Evolutionary conservation across 30 jellyfish, hydroid and myxozoan genomes (phyloP), one percentile per base, ranked within the genome.

Genomic region (Cassiopea xamachana): DNA sequence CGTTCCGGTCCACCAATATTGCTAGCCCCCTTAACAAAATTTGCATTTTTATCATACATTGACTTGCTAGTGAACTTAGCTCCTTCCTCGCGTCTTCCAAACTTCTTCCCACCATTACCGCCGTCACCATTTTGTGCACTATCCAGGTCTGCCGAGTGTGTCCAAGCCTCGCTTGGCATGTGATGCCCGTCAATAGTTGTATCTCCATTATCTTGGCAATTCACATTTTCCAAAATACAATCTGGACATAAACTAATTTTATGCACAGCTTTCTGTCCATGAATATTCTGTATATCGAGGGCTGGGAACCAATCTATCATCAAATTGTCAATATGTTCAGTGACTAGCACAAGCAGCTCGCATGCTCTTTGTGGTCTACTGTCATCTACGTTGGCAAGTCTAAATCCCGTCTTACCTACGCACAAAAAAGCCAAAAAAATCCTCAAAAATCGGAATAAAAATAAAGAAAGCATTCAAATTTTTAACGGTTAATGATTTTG

Each of bases 311-410:
- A 96, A 51, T 96, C 99, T 14, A 91, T 58, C 48, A 96, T 75
- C 79, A 96, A 81, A 81, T 85, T 92, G 77, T 96, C 99, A 59
- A 96, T 81, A 61, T 96, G 99, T 67, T 96, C 99, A 51, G 88
- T 93, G 1, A 97, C 81, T 59, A 96, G 46, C 19, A 89, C 97
- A 1, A 96, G 92, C 51, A 96, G 87, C 58, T 92, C 96, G 48
- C 94, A 70, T 9, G 99, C 98, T 10, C 92, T 92, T 46, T 74
- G 96, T 16, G 92, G 87, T 44, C 67, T 59, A 51, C 79, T 90
- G 16, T 85, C 73, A 46, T 89, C 59, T 19, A 89, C 97, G 43
- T 91, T 58, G 44, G 75, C 84, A 1, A 96, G 98, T 58, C 99
- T 97, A 72, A 92, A 92, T 14, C 96, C 98, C 68, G 86, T 76